Percentiles rank a stretch among this genome's conserved stretches.
Evolutionary conservation across 2,888 invertebrate species (phyloP).

Genomic region (Operophtera brumata): DNA sequence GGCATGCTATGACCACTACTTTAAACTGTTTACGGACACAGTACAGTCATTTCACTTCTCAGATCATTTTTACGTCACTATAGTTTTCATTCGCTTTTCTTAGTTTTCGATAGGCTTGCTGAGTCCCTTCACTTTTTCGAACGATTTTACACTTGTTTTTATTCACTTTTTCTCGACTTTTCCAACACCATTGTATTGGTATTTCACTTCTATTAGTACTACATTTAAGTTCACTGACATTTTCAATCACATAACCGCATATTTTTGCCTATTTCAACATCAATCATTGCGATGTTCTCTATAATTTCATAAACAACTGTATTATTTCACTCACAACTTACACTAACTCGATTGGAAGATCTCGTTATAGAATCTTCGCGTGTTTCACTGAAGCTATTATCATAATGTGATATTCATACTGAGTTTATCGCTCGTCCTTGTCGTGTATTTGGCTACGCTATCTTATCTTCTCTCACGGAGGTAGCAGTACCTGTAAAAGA

Average conservation of each 20-base stretch:
- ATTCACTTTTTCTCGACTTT: not conserved
- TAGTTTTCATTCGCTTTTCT: not conserved
- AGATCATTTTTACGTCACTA: constrained; percentile 1
- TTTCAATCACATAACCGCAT: not conserved
- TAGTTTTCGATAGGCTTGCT: not conserved
- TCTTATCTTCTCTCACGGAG: constrained; percentile 31
- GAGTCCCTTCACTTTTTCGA: not conserved
- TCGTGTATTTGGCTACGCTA: constrained; percentile 22
- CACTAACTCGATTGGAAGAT: constrained; percentile 19
- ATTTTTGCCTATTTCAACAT: constrained; percentile 7
- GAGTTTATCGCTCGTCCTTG: constrained; percentile 24
- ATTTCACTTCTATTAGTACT: not conserved
- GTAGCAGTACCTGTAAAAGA: constrained; percentile 31
- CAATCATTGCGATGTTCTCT: constrained; percentile 10
- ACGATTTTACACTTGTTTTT: not conserved
- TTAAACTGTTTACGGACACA: constrained; percentile 1
- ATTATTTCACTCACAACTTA: too few species aligned
- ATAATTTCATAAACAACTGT: constrained; percentile 5
- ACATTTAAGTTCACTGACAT: not conserved
- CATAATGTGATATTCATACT: constrained; percentile 29
- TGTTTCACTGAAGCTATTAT: constrained; percentile 20
- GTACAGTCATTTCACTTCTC: constrained; percentile 1
- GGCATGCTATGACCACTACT: constrained; percentile 20
- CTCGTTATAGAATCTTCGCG: constrained; percentile 27
- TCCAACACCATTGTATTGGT: not conserved